Base-by-base conservation (phyloP, 2,888 invertebrate genomes). In the Girardia tigrina region DNA sequence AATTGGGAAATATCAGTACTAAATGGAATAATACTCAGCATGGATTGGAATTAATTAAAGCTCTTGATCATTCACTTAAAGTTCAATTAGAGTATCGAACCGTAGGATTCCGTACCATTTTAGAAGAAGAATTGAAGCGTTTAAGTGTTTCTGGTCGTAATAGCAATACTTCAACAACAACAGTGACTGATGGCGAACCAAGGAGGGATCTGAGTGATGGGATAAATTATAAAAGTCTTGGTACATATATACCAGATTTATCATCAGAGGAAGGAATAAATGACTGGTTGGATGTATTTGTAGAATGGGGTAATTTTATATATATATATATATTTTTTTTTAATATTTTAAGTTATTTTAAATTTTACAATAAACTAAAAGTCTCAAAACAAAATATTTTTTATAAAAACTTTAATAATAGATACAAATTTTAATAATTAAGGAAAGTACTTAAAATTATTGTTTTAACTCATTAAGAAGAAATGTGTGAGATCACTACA, bases 21-120 rank as follows among this genome's bases (percentile, higher is more conserved):
- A 56, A 56, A 56, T 56, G 56, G 56, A 56, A 2, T 56, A 56
- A 56, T 56, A 56, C 56, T 56, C 56, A 56, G n/a, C 56, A 56
- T n/a, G 56, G 56, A 56, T 20, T 56, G 2, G 56, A 56, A 56
- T 56, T 56, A 16, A 56, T 56, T 8, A 56, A 56, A 16, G n/a
- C 56, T 56, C 56, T 56, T 23, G 56, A 56, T 56, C 56, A 56
- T 4, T 56, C 56, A 8, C 23, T 56, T 20, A 56, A 56, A 56
- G 56, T 56, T n/a, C 56, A 56, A 56, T 56, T 56, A 56, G 56
- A 56, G n/a, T 56, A 56, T 56, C 56, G 56, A 56, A 56, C 56
- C 23, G 56, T 56, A 20, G 56, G 56, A n/a, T 56, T 56, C 23
- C 56, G 56, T 56, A 20, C 20, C 23, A 56, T 56, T 56, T 56